Evolutionary conservation across 2,797 vertebrate genomes (phyloP), one percentile per base, ranked within the genome.

Genomic region (Oreortyx pictus): DNA sequence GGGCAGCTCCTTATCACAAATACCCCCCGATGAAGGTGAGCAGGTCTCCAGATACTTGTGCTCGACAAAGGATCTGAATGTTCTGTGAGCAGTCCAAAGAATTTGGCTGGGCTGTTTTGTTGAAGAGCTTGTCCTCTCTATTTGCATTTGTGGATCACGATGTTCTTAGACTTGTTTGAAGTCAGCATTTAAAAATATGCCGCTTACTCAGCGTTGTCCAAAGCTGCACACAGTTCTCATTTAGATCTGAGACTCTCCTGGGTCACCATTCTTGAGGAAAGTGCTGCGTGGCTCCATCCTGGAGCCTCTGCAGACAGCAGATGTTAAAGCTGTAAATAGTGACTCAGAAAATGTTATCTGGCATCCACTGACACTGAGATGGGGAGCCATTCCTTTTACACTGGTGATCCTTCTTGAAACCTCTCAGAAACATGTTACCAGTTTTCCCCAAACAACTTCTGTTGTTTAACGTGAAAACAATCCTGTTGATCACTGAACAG

Each of bases 11-110:
- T 44, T 99, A 99, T 92, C 99, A 99, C 95, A 99, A 99, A 97
- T 99, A 99, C 64, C 99, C 99, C 0, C 99, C 99, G 0, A 99
- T 99, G 99, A 99, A 99, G 98, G 99, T 99, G 82, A 97, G 96
- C 82, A 52, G 8, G 19, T 79, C 52, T 79, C 25, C 76, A 49
- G 60, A 37, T 60, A 56, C 12, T 70, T 66, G 35, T 66, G 61
- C 27, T 46, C 33, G 57, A 75, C 54, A 61, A 87, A 62, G 16
- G 71, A 62, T 77, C 83, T 41, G 7, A 23, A 46, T 87, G 73
- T 90, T 62, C 75, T 62, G 1, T 54, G 75, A 13, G 2, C 22
- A 54, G 80, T 85, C 39, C 13, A 60, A 56, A 89, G 72, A 92
- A 86, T 47, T 43, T 84, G 75, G 29, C 75, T 31, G 52, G 31